These are phyloP conservation scores for Saiga tatarica DNA, from an alignment of 2,113 vertebrate species.

Conservation along the genomic window DNA sequence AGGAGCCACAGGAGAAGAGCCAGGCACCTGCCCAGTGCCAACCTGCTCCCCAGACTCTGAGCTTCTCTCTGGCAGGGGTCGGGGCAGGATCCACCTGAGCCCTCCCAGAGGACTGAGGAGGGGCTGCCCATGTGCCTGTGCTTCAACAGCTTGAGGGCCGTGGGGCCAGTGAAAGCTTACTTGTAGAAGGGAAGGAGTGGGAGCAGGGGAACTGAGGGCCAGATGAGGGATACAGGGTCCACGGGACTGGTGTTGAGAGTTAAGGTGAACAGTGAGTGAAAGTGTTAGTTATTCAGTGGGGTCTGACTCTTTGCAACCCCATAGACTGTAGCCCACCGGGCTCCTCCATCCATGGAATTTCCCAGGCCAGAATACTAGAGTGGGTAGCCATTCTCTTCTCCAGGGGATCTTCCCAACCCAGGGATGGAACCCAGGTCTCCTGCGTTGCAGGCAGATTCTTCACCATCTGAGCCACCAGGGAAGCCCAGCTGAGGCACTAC, in stretches of 20 bases:
- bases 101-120: not conserved
- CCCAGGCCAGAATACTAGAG: not conserved
- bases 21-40: conserved; percentile 47
- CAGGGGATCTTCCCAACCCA: not conserved
- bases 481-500: not conserved
- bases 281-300: not conserved
- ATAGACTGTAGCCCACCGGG: not conserved
- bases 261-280: not conserved
- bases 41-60: not conserved
- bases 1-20: not conserved
- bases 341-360: not conserved
- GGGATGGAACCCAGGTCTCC: not conserved
- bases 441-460: not conserved
- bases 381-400: not conserved
- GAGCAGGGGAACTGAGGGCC: not conserved
- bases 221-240: not conserved
- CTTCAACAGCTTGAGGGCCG: not conserved
- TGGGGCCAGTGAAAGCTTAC: not conserved
- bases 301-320: not conserved
- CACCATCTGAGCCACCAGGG: not conserved
- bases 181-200: not conserved
- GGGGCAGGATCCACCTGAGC: not conserved
- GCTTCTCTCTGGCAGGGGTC: not conserved
- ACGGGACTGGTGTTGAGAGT: not conserved
- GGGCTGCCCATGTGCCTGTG: not conserved